Conservation (phyloP, 2,797 vertebrate genomes). For the Danio tinwini region DNA sequence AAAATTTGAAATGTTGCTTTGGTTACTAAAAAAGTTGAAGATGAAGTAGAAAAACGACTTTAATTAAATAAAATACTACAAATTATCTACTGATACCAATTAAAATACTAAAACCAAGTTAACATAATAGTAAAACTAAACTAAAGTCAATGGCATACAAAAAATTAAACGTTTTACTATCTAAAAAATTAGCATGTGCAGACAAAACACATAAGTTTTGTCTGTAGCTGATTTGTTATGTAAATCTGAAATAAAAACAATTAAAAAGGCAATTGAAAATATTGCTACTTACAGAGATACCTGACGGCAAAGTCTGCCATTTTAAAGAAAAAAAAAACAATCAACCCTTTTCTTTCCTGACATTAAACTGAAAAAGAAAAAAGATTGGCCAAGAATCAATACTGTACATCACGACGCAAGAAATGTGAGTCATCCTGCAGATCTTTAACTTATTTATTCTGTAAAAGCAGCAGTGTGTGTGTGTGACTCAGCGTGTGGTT, state of each 20-base stretch:
- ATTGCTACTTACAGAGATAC: neutral
- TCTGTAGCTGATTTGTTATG: no score
- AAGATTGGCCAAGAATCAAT: neutral
- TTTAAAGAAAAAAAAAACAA: neutral
- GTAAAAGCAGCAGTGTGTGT: neutral
- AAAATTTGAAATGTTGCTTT: no score
- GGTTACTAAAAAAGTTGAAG: no score
- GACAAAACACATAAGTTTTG: no score
- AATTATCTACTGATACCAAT: no score
- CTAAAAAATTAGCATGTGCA: no score
- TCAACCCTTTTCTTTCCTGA: neutral
- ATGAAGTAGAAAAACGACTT: no score
- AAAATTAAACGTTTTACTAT: no score
- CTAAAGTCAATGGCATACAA: no score
- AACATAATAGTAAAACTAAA: no score
- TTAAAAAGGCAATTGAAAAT: neutral
- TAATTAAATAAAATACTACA: no score
- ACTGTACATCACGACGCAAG: neutral
- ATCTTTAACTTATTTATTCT: neutral
- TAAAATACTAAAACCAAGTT: no score
- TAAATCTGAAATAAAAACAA: neutral
- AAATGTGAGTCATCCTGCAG: slow-evolving; percentile 41
- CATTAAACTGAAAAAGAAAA: neutral
- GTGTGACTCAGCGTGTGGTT: neutral
- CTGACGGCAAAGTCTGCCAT: neutral